A percentile compares a stretch with the other conserved stretches of the same genome.
phyloP scores from a whole-genome alignment of 2,797 vertebrate species.

The Threskiornis aethiopicus region DNA sequence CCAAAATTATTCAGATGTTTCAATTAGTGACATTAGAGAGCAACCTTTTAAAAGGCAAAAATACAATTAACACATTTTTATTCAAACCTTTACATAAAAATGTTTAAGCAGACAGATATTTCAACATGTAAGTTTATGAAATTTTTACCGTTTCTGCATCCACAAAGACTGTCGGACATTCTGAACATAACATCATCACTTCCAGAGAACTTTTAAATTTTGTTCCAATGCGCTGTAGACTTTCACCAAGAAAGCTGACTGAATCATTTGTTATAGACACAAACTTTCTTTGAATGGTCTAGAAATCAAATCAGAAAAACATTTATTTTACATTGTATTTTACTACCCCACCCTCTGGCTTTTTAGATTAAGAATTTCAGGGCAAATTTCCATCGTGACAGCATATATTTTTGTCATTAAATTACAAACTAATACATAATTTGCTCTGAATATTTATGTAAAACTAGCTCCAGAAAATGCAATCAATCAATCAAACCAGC shows the following conservation, averaged over 20 bases:
- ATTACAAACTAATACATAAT: background rate
- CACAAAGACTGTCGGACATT: slow-evolving; percentile 94
- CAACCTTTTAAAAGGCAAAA: background rate
- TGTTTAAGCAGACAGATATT: background rate
- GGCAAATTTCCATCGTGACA: background rate
- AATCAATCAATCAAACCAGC: background rate
- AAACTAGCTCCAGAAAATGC: background rate
- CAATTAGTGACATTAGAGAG: background rate
- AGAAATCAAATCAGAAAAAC: slow-evolving; percentile 13
- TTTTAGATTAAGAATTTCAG: background rate
- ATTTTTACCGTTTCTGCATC: slow-evolving; percentile 95
- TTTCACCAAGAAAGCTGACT: slow-evolving; percentile 88
- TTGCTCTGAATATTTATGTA: background rate
- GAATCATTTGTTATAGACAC: slow-evolving; percentile 89
- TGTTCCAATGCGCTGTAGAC: slow-evolving; percentile 90
- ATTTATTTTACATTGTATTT: background rate
- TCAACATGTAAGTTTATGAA: background rate
- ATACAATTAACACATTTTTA: background rate
- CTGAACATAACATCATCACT: slow-evolving; percentile 91
- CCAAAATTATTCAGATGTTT: background rate
- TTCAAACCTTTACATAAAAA: background rate
- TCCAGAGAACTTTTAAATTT: slow-evolving; percentile 95
- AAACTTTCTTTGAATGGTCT: slow-evolving; percentile 94
- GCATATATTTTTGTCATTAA: background rate
- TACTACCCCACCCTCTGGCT: background rate